Evolutionary conservation across 2,113 vertebrate genomes (phyloP), one percentile per base, ranked within the genome.

Genomic region (Microtus oregoni): DNA sequence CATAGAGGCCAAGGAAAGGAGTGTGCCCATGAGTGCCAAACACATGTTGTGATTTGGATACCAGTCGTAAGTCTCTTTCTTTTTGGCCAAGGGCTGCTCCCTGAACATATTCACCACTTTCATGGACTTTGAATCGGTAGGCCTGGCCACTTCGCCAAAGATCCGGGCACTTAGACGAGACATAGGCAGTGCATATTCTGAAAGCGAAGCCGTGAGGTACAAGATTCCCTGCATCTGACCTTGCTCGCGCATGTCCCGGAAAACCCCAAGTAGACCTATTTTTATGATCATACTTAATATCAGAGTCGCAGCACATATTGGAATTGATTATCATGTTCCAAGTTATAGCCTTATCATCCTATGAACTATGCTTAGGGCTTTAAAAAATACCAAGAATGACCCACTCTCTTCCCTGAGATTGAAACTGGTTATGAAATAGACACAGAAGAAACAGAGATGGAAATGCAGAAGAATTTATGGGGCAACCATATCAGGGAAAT

Each of bases 191-290:
- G 50, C 50, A 52, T 52, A 52, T 52, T 52, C 50, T 52, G 50
- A 52, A 52, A 52, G 50, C 0, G 0, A 52, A 52, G 50, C 50
- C 50, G 13, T 52, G 50, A 52, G 50, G 50, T 52, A 14, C 50
- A 52, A 52, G 50, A 52, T 52, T 52, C 50, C 50, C 50, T 14
- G 50, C 3, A 13, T 52, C 50, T 52, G 50, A 52, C 13, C 50
- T 52, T 52, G 13, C 50, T 52, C 0, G 12, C 2, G 3, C 13
- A 3, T 3, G 8, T 52, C 12, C 50, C 2, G 2, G 50, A 52
- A 52, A 14, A 13, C 50, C 50, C 50, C 12, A 32, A 85, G 5
- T 17, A 90, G 32, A 1, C 6, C 72, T 82, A 75, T 91, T 78
- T 73, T 93, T 86, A 85, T 41, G 7, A 82, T 89, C 26, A 67